These are phyloP conservation scores for Adineta ricciae DNA, from an alignment of 2,888 invertebrate species.

Conservation along the genomic window DNA sequence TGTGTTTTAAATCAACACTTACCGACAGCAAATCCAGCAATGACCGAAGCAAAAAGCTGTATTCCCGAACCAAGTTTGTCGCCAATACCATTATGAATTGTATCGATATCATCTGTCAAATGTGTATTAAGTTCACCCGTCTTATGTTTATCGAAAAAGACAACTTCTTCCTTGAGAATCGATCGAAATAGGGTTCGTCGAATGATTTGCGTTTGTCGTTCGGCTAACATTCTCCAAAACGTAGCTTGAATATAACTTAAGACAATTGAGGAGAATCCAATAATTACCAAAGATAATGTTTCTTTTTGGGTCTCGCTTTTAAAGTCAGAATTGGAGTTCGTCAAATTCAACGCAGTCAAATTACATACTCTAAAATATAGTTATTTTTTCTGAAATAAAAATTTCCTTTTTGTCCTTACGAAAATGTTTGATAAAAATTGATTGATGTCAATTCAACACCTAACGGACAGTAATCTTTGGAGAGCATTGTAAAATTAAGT, in stretches of 20 bases:
- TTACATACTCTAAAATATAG: background rate
- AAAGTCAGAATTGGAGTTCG: too few relatives aligned
- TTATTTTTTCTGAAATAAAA: too few relatives aligned
- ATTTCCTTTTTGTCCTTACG: too few relatives aligned
- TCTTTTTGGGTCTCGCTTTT: too few relatives aligned
- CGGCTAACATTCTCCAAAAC: constrained; percentile 48
- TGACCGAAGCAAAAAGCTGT: constrained; percentile 61
- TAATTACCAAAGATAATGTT: background rate
- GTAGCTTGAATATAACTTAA: constrained; percentile 45
- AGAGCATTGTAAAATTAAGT: background rate
- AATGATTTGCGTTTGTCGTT: constrained; percentile 48
- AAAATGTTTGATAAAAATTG: background rate
- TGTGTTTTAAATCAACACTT: background rate
- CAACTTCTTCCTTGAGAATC: constrained; percentile 39
- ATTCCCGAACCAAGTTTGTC: constrained; percentile 68
- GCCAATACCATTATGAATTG: constrained; percentile 69
- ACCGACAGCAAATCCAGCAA: constrained; percentile 59
- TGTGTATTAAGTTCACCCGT: constrained; percentile 31
- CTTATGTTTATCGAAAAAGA: constrained; percentile 40
- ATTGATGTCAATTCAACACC: background rate
- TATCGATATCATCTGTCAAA: constrained; percentile 39
- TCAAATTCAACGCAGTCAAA: too few relatives aligned
- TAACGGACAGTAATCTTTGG: background rate
- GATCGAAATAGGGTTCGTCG: constrained; percentile 35
- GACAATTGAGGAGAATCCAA: constrained; percentile 36